These are phyloP conservation scores for Ptychoptera albimana DNA, from an alignment of 2,888 invertebrate genomes.

Conservation along the genomic window DNA sequence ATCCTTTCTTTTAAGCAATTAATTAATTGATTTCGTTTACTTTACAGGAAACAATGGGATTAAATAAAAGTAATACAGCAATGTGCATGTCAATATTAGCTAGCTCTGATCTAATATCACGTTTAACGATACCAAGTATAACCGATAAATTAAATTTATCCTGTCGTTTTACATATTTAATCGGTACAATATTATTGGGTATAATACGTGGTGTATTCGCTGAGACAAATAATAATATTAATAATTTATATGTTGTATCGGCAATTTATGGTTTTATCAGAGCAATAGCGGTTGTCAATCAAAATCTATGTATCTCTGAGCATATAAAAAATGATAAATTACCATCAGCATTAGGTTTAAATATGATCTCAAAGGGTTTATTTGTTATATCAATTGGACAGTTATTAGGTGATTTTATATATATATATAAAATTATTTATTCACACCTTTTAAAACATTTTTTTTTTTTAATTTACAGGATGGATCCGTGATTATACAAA, in stretches of 20 bases:
- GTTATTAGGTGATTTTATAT: conserved; percentile 19
- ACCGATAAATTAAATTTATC: conserved; percentile 43
- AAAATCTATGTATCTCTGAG: conserved; percentile 52
- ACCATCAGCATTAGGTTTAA: conserved; percentile 52
- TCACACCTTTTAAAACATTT: no score
- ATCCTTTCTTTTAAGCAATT: conserved; percentile 11
- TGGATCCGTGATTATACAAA: conserved; percentile 48
- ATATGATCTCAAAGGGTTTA: conserved; percentile 55
- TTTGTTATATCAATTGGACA: conserved; percentile 50
- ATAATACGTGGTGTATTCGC: conserved; percentile 45
- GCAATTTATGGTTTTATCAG: conserved; percentile 51
- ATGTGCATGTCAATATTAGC: conserved; percentile 55
- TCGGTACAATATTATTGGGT: conserved; percentile 42
- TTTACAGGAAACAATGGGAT: conserved; percentile 19
- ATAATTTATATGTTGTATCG: conserved; percentile 36
- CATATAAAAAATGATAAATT: conserved; percentile 41
- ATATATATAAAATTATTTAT: conserved; percentile 3
- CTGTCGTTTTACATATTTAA: conserved; percentile 43
- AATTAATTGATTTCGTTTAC: background rate
- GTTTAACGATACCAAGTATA: conserved; percentile 44
- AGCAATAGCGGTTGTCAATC: conserved; percentile 55
- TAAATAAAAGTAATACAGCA: conserved; percentile 39
- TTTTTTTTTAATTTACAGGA: conserved; percentile 30
- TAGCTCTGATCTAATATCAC: conserved; percentile 46
- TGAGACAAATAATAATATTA: conserved; percentile 38